Base-by-base conservation (phyloP, 2,113 vertebrate genomes). In the Bagarius yarrelli region DNA sequence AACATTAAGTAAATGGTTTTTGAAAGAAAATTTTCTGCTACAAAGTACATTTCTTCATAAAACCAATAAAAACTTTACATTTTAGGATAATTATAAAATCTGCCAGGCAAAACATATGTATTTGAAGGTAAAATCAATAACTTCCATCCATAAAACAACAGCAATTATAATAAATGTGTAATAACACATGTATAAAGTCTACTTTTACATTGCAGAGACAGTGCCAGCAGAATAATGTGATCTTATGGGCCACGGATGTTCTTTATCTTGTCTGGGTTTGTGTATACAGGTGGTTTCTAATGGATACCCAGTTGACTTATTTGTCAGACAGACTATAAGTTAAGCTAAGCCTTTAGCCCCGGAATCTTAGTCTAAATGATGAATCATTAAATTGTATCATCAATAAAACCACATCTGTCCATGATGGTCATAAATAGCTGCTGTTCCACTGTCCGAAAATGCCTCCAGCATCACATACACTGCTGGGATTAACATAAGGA, bases 291-390 rank as follows among this genome's bases (percentile, higher is more conserved):
- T 56, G 66, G 64, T 63, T 81, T 60, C 66, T 79, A 50, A 74
- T 55, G 79, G 57, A 85, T 77, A 34, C 53, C 36, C 40, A 59
- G 53, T 80, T 80, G 34, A 71, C 34, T 32, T 60, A n/a, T 81
- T 67, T 78, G 69, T 67, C 75, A 79, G 79, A 79, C 71, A 82
- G 55, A 66, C 79, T 18, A 34, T 34, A 36, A 73, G 71, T 77
- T 70, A 81, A 79, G 70, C 34, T 40, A 53, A 57, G 40, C 79
- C 71, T 81, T 83, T 69, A 79, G 76, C 55, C 59, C 40, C 19
- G 66, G 80, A 85, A 87, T 87, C 75, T 73, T 34, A 32, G 61
- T 44, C 18, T 73, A 61, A 81, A 75, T 77, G 40, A 32, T 34
- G 53, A 47, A 47, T 40, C 60, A 14, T 76, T n/a, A 44, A 57